Evolutionary conservation across 2,888 invertebrate genomes (phyloP).

Genomic region (Euzophera pinguis): DNA sequence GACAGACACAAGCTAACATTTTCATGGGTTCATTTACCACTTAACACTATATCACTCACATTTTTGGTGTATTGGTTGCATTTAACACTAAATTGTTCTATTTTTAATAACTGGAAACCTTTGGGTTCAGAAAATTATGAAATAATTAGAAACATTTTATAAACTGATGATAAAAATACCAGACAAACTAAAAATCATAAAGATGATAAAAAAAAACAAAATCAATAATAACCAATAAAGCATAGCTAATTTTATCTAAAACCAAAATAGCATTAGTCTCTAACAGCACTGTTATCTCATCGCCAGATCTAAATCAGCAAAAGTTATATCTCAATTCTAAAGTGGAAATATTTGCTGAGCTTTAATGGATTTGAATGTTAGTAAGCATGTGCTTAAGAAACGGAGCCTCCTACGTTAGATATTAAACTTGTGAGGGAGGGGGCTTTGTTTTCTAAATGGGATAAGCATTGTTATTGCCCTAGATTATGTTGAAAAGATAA

Average conservation of each 20-base stretch:
- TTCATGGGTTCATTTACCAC: slow-evolving; percentile 52
- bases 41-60: slow-evolving; percentile 57
- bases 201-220: background rate
- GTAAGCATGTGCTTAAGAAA: slow-evolving; percentile 8
- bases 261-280: background rate
- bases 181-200: background rate
- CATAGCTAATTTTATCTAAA: background rate
- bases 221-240: no score
- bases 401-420: slow-evolving; percentile 5
- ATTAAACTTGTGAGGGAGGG: slow-evolving; percentile 18
- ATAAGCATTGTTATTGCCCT: background rate
- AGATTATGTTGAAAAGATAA: background rate
- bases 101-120: slow-evolving; percentile 5
- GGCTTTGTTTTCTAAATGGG: slow-evolving; percentile 6
- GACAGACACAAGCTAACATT: slow-evolving; percentile 85
- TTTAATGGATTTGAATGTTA: slow-evolving; percentile 5
- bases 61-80: slow-evolving; percentile 40
- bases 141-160: background rate
- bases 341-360: background rate
- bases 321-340: background rate
- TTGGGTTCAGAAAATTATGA: background rate
- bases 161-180: no score
- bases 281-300: background rate
- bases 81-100: slow-evolving; percentile 9
- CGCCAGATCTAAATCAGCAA: background rate